Percentiles rank a stretch among this genome's conserved stretches.
These are phyloP conservation scores for Haliclona indistincta DNA, from an alignment of 37 sponge, comb jelly and placozoan species.

Conservation along the genomic window DNA sequence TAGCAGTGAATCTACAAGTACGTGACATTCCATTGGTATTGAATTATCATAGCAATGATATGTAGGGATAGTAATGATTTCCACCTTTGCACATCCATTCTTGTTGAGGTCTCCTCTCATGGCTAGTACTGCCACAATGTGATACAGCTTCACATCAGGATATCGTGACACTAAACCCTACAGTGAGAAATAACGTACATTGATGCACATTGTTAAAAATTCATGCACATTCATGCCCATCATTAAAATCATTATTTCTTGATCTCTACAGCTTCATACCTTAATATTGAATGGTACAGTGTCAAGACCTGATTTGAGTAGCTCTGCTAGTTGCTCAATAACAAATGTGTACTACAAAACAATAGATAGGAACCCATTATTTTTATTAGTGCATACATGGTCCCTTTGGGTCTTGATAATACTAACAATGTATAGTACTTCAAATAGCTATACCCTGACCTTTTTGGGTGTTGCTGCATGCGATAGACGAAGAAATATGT, in stretches of 20 bases:
- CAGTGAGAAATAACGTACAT: background rate
- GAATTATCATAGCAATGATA: too few relatives aligned
- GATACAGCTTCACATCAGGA: constrained; percentile 45
- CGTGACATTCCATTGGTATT: too few relatives aligned
- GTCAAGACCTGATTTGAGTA: constrained; percentile 12
- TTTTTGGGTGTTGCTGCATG: constrained; percentile 67
- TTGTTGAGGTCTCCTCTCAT: constrained; percentile 75
- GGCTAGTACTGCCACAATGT: constrained; percentile 70
- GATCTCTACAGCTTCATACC: too few relatives aligned
- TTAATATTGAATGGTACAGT: background rate
- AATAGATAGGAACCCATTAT: background rate
- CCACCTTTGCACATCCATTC: constrained; percentile 45
- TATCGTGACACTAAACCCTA: constrained; percentile 31
- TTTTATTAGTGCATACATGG: too few relatives aligned
- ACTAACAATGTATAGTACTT: too few relatives aligned
- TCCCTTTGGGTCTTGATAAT: too few relatives aligned
- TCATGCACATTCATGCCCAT: background rate
- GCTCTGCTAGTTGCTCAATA: constrained; percentile 21
- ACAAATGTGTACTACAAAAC: constrained; percentile 38
- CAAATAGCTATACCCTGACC: background rate
- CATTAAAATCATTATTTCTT: background rate
- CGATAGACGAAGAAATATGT: constrained; percentile 48
- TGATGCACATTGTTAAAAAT: too few relatives aligned
- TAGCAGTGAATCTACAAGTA: too few relatives aligned
- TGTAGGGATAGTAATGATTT: too few relatives aligned